Conservation (phyloP, 2,888 invertebrate species). For the Ochlodes sylvanus region DNA sequence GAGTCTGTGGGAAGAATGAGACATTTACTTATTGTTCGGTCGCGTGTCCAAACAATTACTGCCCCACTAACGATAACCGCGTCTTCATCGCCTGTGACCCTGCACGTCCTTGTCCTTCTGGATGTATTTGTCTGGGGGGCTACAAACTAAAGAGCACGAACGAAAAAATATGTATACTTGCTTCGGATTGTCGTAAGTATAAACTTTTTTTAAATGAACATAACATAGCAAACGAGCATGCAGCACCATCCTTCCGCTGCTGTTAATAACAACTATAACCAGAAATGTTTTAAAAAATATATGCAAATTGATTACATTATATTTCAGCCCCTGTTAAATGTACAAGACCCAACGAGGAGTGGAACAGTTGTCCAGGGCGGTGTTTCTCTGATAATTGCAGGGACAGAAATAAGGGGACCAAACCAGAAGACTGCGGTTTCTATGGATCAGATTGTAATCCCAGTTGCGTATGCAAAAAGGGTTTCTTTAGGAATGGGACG, state of each 20-base stretch:
- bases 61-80: slow-evolving; percentile 53
- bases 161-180: slow-evolving; percentile 53
- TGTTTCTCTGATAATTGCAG: slow-evolving; percentile 53
- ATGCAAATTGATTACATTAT: background rate
- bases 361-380: slow-evolving; percentile 49
- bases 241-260: too few relatives aligned
- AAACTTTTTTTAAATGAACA: too few relatives aligned
- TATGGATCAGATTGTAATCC: slow-evolving; percentile 47
- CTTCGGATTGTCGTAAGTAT: slow-evolving; percentile 58
- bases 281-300: too few relatives aligned
- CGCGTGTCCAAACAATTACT: slow-evolving; percentile 53
- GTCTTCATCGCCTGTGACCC: slow-evolving; percentile 50
- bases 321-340: slow-evolving; percentile 55
- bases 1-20: slow-evolving; percentile 56
- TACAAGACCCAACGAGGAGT: slow-evolving; percentile 55
- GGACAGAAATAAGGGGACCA: slow-evolving; percentile 38
- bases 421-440: slow-evolving; percentile 39
- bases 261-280: too few relatives aligned
- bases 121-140: slow-evolving; percentile 56
- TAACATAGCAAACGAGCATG: too few relatives aligned
- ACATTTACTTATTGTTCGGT: slow-evolving; percentile 52
- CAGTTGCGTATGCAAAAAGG: slow-evolving; percentile 52
- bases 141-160: slow-evolving; percentile 49
- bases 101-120: slow-evolving; percentile 55
- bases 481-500: slow-evolving; percentile 48